These are phyloP conservation scores for Myiagra hebetior DNA, from an alignment of 2,113 vertebrate genomes.

Conservation along the genomic window DNA sequence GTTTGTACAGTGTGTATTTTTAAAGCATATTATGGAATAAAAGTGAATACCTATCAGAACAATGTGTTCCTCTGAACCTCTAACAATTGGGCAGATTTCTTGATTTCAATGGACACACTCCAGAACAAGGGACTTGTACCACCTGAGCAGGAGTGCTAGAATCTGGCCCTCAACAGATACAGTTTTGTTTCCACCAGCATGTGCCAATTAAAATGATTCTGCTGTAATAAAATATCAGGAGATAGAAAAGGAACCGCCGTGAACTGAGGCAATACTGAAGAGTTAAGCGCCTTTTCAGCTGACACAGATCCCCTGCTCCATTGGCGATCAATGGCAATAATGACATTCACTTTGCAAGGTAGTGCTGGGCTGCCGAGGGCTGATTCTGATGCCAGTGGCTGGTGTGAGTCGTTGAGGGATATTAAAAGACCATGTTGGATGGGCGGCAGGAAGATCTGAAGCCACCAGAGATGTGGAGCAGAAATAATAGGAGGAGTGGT, in stretches of 20 bases:
- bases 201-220: slow-evolving; percentile 66
- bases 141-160: slow-evolving; percentile 52
- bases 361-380: slow-evolving; percentile 22
- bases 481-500: slow-evolving; percentile 27
- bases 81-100: slow-evolving; percentile 51
- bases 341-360: slow-evolving; percentile 34
- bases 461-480: slow-evolving; percentile 11
- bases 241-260: background rate
- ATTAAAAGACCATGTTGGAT: slow-evolving; percentile 51
- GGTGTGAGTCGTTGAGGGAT: slow-evolving; percentile 34
- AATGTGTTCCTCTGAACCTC: slow-evolving; percentile 59
- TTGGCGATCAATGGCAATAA: slow-evolving; percentile 18
- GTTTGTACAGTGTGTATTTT: slow-evolving; percentile 63
- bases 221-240: slow-evolving; percentile 50
- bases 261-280: slow-evolving; percentile 32
- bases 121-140: slow-evolving; percentile 47
- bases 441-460: slow-evolving; percentile 49
- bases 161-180: slow-evolving; percentile 52
- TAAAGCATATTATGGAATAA: slow-evolving; percentile 61
- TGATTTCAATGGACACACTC: slow-evolving; percentile 53
- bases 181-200: slow-evolving; percentile 62
- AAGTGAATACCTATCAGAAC: slow-evolving; percentile 59
- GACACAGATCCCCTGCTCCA: slow-evolving; percentile 27
- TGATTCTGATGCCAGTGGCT: slow-evolving; percentile 21
- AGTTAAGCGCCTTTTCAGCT: slow-evolving; percentile 9